A percentile compares a stretch with the other conserved stretches of the same genome.
phyloP scores from a whole-genome alignment of 2,888 invertebrate species.

The Julus scandinavius region DNA sequence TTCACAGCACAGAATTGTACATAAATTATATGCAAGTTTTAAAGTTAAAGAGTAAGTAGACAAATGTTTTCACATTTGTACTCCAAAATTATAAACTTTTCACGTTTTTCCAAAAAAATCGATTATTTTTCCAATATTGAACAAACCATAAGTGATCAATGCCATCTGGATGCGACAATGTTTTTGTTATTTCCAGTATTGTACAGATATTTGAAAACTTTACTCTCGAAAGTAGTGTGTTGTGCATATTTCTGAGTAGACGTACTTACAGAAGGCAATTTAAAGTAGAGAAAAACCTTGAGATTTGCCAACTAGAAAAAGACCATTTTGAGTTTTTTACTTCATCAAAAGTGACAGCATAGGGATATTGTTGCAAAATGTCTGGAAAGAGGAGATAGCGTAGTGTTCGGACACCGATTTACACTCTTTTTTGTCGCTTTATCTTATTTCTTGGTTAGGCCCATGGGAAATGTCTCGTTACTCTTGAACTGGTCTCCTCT shows the following conservation, averaged over 20 bases:
- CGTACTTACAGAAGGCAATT: neutral
- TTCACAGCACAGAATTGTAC: too few species aligned
- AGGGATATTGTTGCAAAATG: conserved; percentile 40
- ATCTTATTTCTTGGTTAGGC: conserved; percentile 20
- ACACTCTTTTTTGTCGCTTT: conserved; percentile 45
- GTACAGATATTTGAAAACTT: neutral
- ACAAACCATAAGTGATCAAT: neutral
- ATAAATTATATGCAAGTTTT: too few species aligned
- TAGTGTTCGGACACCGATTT: conserved; percentile 45
- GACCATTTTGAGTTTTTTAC: conserved; percentile 47
- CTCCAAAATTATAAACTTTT: too few species aligned
- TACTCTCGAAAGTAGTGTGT: neutral
- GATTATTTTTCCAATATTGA: too few species aligned
- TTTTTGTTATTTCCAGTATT: neutral
- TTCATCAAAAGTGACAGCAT: conserved; percentile 49
- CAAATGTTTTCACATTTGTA: too few species aligned
- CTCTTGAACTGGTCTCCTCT: conserved; percentile 2
- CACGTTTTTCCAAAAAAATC: too few species aligned
- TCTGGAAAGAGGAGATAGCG: conserved; percentile 47
- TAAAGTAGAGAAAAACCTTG: conserved; percentile 4
- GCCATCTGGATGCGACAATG: neutral
- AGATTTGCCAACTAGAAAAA: neutral
- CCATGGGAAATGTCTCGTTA: conserved; percentile 20
- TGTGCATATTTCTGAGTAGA: neutral
- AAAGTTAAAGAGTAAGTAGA: too few species aligned